Conservation (phyloP, 2,888 invertebrate species). For the Eristalis tenax region DNA sequence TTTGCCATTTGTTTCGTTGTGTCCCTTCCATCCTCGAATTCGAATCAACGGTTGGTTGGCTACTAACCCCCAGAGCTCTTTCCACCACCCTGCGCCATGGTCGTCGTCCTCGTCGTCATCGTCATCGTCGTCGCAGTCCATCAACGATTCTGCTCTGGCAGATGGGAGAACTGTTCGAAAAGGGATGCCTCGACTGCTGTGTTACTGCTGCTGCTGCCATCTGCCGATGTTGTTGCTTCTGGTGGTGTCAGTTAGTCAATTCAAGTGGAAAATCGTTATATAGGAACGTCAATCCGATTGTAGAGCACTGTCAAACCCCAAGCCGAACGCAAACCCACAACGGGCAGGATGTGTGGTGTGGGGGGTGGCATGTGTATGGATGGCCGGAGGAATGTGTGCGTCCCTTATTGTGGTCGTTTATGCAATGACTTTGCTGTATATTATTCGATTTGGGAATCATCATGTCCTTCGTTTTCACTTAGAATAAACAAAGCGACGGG, state of each 20-base stretch:
- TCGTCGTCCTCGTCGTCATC: neutral
- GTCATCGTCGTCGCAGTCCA: constrained; percentile 27
- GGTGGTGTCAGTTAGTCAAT: constrained; percentile 72
- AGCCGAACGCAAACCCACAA: neutral
- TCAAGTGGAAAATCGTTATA: constrained; percentile 70
- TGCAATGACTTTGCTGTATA: constrained; percentile 63
- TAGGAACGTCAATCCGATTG: constrained; percentile 62
- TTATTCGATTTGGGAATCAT: constrained; percentile 70
- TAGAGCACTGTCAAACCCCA: constrained; percentile 13
- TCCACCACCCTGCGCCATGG: neutral
- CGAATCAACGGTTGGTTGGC: neutral
- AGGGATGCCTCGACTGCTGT: constrained; percentile 7
- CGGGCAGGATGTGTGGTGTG: neutral
- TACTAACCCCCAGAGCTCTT: neutral
- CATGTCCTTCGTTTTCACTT: constrained; percentile 69
- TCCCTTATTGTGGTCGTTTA: constrained; percentile 62
- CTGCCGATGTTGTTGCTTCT: constrained; percentile 61
- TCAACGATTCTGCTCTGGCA: constrained; percentile 25
- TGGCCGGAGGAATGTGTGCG: constrained; percentile 24
- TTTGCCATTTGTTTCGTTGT: constrained; percentile 58
- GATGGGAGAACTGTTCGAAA: constrained; percentile 12
- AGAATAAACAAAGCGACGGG: constrained; percentile 64
- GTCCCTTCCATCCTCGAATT: neutral
- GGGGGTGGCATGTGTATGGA: constrained; percentile 14
- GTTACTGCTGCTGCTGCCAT: constrained; percentile 16